Evolutionary conservation across 2,113 vertebrate species (phyloP).

Genomic region (Capreolus pygargus): DNA sequence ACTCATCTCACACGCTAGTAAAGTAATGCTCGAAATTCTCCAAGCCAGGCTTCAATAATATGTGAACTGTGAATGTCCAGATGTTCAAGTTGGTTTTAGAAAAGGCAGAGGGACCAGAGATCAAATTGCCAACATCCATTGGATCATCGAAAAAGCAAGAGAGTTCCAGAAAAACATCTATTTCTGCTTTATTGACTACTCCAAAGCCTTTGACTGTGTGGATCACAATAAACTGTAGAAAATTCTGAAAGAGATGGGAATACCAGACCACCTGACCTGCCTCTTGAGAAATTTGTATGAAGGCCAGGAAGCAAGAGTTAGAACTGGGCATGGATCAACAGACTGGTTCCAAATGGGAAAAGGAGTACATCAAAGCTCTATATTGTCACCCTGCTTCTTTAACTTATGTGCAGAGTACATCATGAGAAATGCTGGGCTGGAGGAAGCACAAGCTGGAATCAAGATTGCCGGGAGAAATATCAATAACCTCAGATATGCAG

Average conservation of each 20-base stretch:
- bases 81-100: too few relatives aligned
- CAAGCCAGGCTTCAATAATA: too few relatives aligned
- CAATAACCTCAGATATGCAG: not conserved
- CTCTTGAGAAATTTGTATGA: not conserved
- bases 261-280: not conserved
- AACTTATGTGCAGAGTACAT: not conserved
- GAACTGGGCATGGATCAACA: not conserved
- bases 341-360: not conserved
- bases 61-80: too few relatives aligned
- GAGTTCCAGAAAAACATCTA: too few relatives aligned
- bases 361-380: accelerated
- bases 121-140: too few relatives aligned
- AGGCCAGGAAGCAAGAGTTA: not conserved
- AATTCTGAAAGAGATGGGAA: not conserved
- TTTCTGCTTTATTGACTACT: too few relatives aligned
- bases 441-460: not conserved
- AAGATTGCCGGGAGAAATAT: not conserved
- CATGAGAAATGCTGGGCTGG: not conserved
- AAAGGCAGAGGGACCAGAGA: too few relatives aligned
- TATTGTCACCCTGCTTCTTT: not conserved
- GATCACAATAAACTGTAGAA: not conserved
- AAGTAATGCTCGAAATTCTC: too few relatives aligned
- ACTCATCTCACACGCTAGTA: too few relatives aligned
- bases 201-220: too few relatives aligned
- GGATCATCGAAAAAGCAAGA: too few relatives aligned